phyloP scores from a whole-genome alignment of 2,888 invertebrate genomes.

The Andrena marginata region DNA sequence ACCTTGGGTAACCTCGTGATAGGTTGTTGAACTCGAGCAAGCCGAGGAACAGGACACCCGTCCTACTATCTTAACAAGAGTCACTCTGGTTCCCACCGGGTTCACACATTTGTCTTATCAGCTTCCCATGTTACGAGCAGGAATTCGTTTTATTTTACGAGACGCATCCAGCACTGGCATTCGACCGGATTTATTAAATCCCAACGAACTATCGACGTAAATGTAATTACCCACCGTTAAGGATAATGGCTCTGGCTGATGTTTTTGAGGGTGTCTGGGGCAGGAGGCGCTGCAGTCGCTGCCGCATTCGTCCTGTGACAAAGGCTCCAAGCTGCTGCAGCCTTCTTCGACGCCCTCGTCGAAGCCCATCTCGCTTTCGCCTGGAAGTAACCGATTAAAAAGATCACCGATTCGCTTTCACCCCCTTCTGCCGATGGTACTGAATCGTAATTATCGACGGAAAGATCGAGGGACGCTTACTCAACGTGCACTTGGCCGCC shows the following conservation, averaged over 20 bases:
- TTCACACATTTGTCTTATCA: not conserved
- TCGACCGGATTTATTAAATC: too few relatives aligned
- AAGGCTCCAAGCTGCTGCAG: conserved; percentile 78
- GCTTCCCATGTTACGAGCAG: not conserved
- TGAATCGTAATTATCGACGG: conserved; percentile 16
- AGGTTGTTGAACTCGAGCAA: too few relatives aligned
- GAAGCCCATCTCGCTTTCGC: conserved; percentile 72
- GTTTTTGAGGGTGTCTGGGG: conserved; percentile 65
- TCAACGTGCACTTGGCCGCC: conserved; percentile 46
- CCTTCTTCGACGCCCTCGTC: conserved; percentile 78
- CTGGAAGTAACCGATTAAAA: conserved; percentile 53
- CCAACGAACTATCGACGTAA: not conserved
- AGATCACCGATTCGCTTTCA: not conserved
- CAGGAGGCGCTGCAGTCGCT: conserved; percentile 79
- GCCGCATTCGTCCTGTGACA: conserved; percentile 80
- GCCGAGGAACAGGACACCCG: too few relatives aligned
- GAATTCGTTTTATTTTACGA: not conserved
- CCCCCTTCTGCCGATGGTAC: not conserved
- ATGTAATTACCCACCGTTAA: conserved; percentile 77
- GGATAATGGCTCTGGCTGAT: conserved; percentile 79
- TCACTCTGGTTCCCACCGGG: not conserved
- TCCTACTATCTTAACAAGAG: not conserved
- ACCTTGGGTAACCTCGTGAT: too few relatives aligned
- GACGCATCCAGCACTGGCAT: too few relatives aligned
- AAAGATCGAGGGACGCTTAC: conserved; percentile 38